phyloP scores from a whole-genome alignment of 2,113 vertebrate genomes.

The Chauna torquata region DNA sequence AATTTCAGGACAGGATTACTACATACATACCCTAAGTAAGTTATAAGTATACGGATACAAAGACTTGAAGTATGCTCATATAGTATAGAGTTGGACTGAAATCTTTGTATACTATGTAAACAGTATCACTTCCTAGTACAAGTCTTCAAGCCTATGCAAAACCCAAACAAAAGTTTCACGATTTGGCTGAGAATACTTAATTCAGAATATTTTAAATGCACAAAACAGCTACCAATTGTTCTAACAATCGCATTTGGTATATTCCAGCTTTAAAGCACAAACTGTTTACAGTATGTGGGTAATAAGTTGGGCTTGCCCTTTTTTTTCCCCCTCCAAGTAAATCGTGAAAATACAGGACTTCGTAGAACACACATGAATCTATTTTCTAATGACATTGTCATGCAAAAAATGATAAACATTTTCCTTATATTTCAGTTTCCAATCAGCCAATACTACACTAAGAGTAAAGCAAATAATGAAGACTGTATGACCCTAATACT shows the following conservation, averaged over 20 bases:
- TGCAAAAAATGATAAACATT: neutral
- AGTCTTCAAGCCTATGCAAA: neutral
- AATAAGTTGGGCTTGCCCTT: too few relatives aligned
- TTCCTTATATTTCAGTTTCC: neutral
- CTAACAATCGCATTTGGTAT: neutral
- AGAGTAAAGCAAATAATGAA: neutral
- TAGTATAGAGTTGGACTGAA: neutral
- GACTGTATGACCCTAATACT: neutral
- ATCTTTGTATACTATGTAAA: neutral
- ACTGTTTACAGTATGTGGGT: neutral
- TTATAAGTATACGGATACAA: neutral
- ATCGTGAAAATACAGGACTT: neutral
- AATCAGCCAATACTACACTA: neutral
- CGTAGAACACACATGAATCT: neutral
- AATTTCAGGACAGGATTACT: neutral
- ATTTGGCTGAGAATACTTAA: neutral
- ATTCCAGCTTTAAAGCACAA: neutral
- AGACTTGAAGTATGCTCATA: neutral
- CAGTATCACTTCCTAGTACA: neutral
- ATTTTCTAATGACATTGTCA: neutral
- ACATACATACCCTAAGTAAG: accelerated
- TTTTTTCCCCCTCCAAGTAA: too few relatives aligned
- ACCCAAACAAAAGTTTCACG: neutral
- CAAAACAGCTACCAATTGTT: neutral
- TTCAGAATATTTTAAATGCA: neutral